These are phyloP conservation scores for Kryptolebias ocellatus DNA, from an alignment of 2,797 vertebrate species.

Conservation along the genomic window DNA sequence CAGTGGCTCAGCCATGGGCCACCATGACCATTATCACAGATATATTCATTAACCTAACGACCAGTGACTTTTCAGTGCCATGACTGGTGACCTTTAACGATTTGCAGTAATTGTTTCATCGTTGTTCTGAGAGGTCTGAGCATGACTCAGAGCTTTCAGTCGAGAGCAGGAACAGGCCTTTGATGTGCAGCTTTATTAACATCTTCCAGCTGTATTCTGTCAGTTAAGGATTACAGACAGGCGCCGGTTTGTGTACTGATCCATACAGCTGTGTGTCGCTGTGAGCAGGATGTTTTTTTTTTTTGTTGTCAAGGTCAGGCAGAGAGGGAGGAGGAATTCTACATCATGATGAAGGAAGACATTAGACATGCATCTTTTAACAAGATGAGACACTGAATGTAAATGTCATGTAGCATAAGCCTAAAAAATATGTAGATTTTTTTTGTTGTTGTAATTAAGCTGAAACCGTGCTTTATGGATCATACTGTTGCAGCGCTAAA, in stretches of 20 bases:
- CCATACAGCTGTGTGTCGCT: slow-evolving; percentile 2
- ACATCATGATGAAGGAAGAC: neutral
- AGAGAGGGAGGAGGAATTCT: slow-evolving; percentile 2
- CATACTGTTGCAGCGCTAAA: too few species aligned
- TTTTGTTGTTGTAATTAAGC: too few species aligned
- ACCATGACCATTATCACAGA: slow-evolving; percentile 13
- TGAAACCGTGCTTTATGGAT: too few species aligned
- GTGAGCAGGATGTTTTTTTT: slow-evolving; percentile 16
- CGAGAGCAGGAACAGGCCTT: slow-evolving; percentile 30
- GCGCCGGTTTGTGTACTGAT: slow-evolving; percentile 22
- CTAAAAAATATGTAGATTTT: neutral
- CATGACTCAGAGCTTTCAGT: slow-evolving; percentile 31
- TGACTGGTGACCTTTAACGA: slow-evolving; percentile 24
- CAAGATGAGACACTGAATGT: neutral
- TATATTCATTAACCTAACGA: slow-evolving; percentile 24
- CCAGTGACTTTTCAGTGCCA: slow-evolving; percentile 19
- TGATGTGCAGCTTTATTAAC: slow-evolving; percentile 46
- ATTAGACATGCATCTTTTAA: neutral
- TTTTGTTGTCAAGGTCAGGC: slow-evolving; percentile 46
- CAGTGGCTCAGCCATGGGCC: slow-evolving; percentile 4
- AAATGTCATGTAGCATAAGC: neutral
- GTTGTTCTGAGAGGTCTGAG: slow-evolving; percentile 34
- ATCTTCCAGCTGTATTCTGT: slow-evolving; percentile 35
- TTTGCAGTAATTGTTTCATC: slow-evolving; percentile 28
- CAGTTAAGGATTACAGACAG: slow-evolving; percentile 10